Conservation (phyloP, 2,797 vertebrate species). For the Galagoides demidoff region DNA sequence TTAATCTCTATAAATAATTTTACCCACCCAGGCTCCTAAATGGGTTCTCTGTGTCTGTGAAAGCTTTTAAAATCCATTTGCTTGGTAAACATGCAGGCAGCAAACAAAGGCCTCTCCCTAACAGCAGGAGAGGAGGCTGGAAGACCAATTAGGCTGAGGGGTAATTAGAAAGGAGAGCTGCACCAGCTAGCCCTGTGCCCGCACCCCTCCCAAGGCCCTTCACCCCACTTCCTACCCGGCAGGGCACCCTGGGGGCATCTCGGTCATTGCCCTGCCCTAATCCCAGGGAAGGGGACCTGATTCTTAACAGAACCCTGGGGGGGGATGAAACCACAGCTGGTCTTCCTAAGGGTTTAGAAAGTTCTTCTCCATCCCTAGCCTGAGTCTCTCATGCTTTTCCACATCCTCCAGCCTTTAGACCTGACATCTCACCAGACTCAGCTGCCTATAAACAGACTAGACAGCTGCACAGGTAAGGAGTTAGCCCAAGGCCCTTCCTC, state of each 20-base stretch:
- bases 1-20: conserved; percentile 87
- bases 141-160: conserved; percentile 77
- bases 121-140: neutral
- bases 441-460: neutral
- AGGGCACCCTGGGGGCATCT: neutral
- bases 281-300: neutral
- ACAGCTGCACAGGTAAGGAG: neutral
- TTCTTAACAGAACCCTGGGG: neutral
- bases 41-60: conserved; percentile 71
- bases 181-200: neutral
- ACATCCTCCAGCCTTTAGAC: neutral
- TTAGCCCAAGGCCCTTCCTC: neutral
- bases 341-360: neutral
- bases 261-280: neutral
- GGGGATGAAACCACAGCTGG: neutral
- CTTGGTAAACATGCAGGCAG: conserved; percentile 65
- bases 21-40: conserved; percentile 77
- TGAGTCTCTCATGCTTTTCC: neutral
- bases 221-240: accelerated
- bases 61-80: conserved; percentile 81
- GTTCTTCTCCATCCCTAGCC: neutral
- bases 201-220: neutral
- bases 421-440: neutral
- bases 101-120: conserved; percentile 70
- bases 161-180: conserved; percentile 69